These are phyloP conservation scores for Hystrix brachyura DNA, from an alignment of 2,113 vertebrate species.

Conservation along the genomic window DNA sequence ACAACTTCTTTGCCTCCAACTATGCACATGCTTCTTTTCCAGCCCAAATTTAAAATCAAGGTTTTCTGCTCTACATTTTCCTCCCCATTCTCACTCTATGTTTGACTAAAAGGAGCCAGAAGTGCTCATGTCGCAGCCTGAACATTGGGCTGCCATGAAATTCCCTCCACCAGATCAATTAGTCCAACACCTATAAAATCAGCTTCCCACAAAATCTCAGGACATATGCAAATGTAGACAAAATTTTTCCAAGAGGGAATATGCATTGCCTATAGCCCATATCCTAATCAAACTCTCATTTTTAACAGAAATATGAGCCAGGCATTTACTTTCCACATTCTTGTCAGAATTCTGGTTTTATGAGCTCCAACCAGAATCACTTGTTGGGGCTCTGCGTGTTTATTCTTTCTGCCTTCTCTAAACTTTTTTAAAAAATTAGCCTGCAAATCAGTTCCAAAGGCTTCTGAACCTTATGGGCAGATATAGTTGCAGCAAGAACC, in stretches of 20 bases:
- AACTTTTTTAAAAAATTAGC: too few relatives aligned
- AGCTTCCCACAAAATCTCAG: not conserved
- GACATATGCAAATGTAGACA: not conserved
- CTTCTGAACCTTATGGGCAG: too few relatives aligned
- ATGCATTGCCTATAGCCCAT: not conserved
- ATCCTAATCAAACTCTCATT: not conserved
- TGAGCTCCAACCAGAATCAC: not conserved
- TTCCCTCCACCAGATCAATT: not conserved
- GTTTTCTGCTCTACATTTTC: not conserved
- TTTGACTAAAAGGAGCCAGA: not conserved
- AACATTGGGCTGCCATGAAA: not conserved
- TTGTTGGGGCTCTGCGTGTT: not conserved
- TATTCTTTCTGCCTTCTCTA: not conserved
- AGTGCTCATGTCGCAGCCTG: not conserved
- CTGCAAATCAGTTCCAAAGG: not conserved
- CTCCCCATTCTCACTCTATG: not conserved
- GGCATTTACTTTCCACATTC: not conserved
- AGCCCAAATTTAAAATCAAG: not conserved
- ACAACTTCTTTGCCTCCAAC: not conserved
- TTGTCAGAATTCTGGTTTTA: not conserved
- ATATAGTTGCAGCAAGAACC: not conserved
- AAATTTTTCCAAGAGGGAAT: not conserved
- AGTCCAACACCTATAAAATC: not conserved
- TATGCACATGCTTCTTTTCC: not conserved
- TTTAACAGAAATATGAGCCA: not conserved